Conservation (phyloP, 2,888 invertebrate genomes). For the Hirtodrosophila alboralis region DNA sequence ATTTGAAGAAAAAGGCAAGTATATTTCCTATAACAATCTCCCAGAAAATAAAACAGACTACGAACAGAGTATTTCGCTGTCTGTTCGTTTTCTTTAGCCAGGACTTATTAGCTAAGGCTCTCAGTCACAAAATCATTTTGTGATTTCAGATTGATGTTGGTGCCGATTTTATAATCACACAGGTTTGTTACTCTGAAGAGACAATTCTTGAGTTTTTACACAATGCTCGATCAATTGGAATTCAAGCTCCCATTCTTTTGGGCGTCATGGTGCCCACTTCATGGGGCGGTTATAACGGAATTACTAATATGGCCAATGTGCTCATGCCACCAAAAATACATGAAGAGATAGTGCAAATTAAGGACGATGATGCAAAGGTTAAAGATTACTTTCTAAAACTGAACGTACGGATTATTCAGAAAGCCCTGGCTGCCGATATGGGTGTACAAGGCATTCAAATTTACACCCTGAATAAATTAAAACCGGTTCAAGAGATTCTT, state of each 20-base stretch:
- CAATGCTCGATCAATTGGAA: constrained; percentile 88
- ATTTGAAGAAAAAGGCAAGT: constrained; percentile 89
- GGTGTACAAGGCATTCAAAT: constrained; percentile 81
- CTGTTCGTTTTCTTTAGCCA: too few relatives aligned
- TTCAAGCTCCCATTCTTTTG: constrained; percentile 91
- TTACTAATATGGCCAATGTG: constrained; percentile 33
- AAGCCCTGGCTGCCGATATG: constrained; percentile 62
- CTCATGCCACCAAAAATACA: constrained; percentile 38
- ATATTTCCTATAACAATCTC: constrained; percentile 5
- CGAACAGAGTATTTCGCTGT: too few relatives aligned
- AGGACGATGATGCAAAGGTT: constrained; percentile 28
- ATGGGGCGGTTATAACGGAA: too few relatives aligned
- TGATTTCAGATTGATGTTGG: constrained; percentile 87
- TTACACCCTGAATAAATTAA: constrained; percentile 79
- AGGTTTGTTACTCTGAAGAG: constrained; percentile 90
- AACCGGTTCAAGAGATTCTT: constrained; percentile 32
- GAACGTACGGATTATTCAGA: constrained; percentile 54
- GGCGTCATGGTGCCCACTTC: constrained; percentile 88
- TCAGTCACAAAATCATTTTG: not conserved
- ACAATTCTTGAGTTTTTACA: constrained; percentile 87
- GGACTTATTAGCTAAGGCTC: constrained; percentile 16
- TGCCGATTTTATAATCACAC: constrained; percentile 94
- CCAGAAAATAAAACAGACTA: too few relatives aligned
- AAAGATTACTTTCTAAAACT: constrained; percentile 57
- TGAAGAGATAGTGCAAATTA: constrained; percentile 32